Conservation (phyloP, 2,888 invertebrate genomes). For the Perizoma flavofasciatum region DNA sequence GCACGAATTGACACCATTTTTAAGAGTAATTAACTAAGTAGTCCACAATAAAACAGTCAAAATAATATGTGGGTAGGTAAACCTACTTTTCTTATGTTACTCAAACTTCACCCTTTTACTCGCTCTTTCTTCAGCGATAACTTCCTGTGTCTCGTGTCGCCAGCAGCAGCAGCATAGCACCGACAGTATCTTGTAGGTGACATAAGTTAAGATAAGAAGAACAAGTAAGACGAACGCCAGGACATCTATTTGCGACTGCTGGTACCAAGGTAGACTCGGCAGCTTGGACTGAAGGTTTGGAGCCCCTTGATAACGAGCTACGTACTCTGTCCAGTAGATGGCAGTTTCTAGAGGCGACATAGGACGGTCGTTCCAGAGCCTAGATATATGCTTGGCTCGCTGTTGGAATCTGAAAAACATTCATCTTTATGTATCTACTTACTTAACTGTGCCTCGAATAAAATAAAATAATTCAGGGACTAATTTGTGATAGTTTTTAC, state of each 20-base stretch:
- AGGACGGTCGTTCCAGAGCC: slow-evolving; percentile 80
- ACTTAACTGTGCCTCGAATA: background rate
- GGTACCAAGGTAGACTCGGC: slow-evolving; percentile 64
- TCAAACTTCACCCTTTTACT: slow-evolving; percentile 76
- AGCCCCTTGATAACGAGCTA: slow-evolving; percentile 73
- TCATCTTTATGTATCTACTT: background rate
- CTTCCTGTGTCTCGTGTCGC: slow-evolving; percentile 47
- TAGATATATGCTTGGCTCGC: slow-evolving; percentile 71
- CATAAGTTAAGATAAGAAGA: slow-evolving; percentile 60
- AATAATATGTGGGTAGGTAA: background rate
- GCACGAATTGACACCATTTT: too few relatives aligned
- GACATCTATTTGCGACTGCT: slow-evolving; percentile 72
- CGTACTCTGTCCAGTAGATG: slow-evolving; percentile 84
- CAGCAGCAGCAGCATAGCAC: slow-evolving; percentile 68
- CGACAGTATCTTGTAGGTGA: slow-evolving; percentile 63
- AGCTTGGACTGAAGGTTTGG: slow-evolving; percentile 68
- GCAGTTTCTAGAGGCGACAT: slow-evolving; percentile 80
- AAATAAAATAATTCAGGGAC: too few relatives aligned
- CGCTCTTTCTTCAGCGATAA: slow-evolving; percentile 54
- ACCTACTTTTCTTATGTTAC: slow-evolving; percentile 35
- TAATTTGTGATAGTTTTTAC: too few relatives aligned
- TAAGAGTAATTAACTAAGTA: background rate
- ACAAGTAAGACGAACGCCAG: slow-evolving; percentile 66
- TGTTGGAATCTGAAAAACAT: slow-evolving; percentile 59
- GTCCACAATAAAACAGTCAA: slow-evolving; percentile 3